Evolutionary conservation across 2,113 vertebrate species (phyloP).

Genomic region (Sula dactylatra): DNA sequence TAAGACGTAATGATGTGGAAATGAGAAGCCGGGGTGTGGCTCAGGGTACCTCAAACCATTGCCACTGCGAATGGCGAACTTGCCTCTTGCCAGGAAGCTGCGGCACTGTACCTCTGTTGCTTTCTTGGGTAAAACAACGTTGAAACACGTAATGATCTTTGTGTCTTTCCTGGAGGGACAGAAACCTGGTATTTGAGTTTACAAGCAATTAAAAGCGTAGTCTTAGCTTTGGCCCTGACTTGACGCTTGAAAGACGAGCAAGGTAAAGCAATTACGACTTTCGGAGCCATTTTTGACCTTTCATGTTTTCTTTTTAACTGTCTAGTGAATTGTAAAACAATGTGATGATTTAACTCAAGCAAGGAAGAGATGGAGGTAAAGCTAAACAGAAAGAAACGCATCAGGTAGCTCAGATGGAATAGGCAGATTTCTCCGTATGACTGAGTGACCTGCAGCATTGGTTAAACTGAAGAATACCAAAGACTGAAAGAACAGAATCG

Average conservation of each 20-base stretch:
- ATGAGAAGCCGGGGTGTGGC: background rate
- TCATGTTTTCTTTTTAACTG: background rate
- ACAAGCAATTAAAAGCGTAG: background rate
- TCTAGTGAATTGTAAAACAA: background rate
- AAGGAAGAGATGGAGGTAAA: background rate
- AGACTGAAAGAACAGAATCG: no score
- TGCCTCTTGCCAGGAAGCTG: background rate
- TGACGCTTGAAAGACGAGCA: background rate
- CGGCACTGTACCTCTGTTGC: fast-evolving
- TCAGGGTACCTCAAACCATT: background rate
- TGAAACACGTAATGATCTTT: fast-evolving
- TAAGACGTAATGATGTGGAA: background rate
- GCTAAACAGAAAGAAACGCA: background rate
- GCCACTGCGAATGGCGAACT: no score
- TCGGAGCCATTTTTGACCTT: background rate
- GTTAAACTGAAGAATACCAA: background rate
- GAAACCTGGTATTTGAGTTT: background rate
- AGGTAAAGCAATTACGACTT: background rate
- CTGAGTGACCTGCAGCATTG: background rate
- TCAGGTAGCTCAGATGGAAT: fast-evolving
- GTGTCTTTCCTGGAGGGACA: background rate
- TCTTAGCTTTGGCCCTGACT: background rate
- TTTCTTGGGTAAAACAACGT: fast-evolving
- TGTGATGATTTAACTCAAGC: background rate
- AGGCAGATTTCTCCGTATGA: background rate